Evolutionary conservation across 2,888 invertebrate genomes (phyloP).

Genomic region (Patella pellucida): DNA sequence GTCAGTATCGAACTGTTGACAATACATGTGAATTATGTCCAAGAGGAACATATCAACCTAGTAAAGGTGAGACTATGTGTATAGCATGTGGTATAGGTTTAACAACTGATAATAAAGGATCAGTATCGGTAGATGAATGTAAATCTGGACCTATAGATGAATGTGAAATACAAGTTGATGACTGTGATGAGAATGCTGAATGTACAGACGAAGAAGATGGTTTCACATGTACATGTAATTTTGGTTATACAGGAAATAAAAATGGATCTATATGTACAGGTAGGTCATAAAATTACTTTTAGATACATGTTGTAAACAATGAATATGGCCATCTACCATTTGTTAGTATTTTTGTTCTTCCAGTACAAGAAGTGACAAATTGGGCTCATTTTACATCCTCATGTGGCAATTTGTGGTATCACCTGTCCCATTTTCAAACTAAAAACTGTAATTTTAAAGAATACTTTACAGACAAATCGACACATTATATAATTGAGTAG

Average conservation of each 20-base stretch:
- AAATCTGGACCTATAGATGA: slow-evolving; percentile 44
- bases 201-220: slow-evolving; percentile 43
- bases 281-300: slow-evolving; percentile 17
- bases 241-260: slow-evolving; percentile 41
- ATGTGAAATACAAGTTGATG: slow-evolving; percentile 43
- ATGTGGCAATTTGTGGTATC: no score
- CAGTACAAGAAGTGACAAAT: no score
- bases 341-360: no score
- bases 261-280: slow-evolving; percentile 45
- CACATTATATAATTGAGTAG: neutral
- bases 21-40: slow-evolving; percentile 51
- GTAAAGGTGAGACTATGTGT: slow-evolving; percentile 42
- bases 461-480: neutral
- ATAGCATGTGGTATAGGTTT: slow-evolving; percentile 46
- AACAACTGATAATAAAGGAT: slow-evolving; percentile 45
- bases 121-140: slow-evolving; percentile 39
- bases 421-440: no score
- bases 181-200: slow-evolving; percentile 42
- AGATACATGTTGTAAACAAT: no score
- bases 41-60: slow-evolving; percentile 49
- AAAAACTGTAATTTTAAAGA: neutral
- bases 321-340: no score
- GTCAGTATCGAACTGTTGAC: slow-evolving; percentile 37
- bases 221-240: slow-evolving; percentile 49
- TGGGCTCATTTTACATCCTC: no score